Evolutionary conservation across 2,113 vertebrate species (phyloP), one percentile per base, ranked within the genome.

Genomic region (Melanostigma gelatinosum): DNA sequence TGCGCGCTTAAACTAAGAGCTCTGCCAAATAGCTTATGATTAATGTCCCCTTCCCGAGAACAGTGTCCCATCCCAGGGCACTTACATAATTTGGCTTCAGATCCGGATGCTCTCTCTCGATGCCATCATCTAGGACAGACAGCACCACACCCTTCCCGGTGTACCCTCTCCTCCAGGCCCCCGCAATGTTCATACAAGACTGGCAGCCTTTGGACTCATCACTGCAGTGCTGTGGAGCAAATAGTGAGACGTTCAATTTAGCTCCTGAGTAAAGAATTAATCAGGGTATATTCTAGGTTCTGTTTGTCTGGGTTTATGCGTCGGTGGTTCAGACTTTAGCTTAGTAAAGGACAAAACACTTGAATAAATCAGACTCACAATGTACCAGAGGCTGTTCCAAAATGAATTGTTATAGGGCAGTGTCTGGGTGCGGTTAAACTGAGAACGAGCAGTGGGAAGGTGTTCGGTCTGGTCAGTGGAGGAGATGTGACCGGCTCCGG

Each of bases 21-120:
- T 85, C 83, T 74, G 89, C 91, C 91, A 93, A 91, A 93, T 84
- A 79, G 83, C 88, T 89, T 81, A 88, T 88, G 89, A 93, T 91
- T 87, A 91, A 93, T 92, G 88, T 88, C 85, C 79, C 82, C 78
- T 71, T 86, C 57, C 57, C 16, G n/a, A 86, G 80, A 72, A 82
- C 60, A 82, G 74, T 40, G 66, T 90, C 79, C 83, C 75, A 78
- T 91, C 87, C 83, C 80, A n/a, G 84, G 83, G 86, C 89, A 97
- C 97, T 96, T 93, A 99, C 98, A 64, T 98, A 99, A 95, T 99
- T 99, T 86, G 97, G 96, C 95, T 96, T 96, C 86, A 99, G 94
- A 78, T 98, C 97, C 1, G 97, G 97, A 77, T 98, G 97, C 77
- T 96, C 96, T 88, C 94, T 94, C 92, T 99, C 97, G 16, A 99